Evolutionary conservation across 2,113 vertebrate genomes (phyloP), one percentile per base, ranked within the genome.

Genomic region (Ptychochromis oligacanthus): DNA sequence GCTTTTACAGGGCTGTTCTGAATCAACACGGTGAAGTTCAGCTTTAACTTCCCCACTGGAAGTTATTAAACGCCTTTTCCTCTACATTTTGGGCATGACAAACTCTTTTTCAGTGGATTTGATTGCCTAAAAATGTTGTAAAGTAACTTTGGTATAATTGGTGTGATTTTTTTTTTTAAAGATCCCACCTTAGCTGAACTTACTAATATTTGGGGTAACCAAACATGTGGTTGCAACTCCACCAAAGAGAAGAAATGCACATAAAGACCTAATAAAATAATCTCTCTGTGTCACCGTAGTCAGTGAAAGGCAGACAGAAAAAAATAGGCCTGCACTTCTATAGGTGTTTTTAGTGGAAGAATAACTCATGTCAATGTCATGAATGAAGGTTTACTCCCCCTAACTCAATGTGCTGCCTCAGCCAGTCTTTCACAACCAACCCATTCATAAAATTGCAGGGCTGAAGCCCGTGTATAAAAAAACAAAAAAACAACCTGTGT

Each of bases 371-470:
- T 80, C 77, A 57, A 38, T 79, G 88, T 88, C 84, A 91, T 95
- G 93, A 95, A 95, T 95, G 94, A 95, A 93, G 88, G 92, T 91
- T 89, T 87, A 89, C 88, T 94, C 92, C 94, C 90, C 89, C 92
- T 78, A 79, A 83, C 87, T 94, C 88, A 93, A 93, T 90, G 90
- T 94, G 92, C 94, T 94, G 93, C 93, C 94, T 95, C 94, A 95
- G 95, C 94, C 94, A 91, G 87, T 93, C 93, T 90, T 89, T 95
- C 94, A 96, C 96, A 96, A 96, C 92, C 89, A 88, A 81, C 87
- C 94, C 95, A 96, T 96, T 96, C 95, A 96, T 96, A 95, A 96
- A 96, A 96, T 89, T 80, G 87, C 85, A n/a, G 75, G 76, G 87
- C 78, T 89, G 76, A 88, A 88, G 75, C 61, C 22, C 85, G 86